phyloP scores from a whole-genome alignment of 2,797 vertebrate species.

The Danio albolineatus region DNA sequence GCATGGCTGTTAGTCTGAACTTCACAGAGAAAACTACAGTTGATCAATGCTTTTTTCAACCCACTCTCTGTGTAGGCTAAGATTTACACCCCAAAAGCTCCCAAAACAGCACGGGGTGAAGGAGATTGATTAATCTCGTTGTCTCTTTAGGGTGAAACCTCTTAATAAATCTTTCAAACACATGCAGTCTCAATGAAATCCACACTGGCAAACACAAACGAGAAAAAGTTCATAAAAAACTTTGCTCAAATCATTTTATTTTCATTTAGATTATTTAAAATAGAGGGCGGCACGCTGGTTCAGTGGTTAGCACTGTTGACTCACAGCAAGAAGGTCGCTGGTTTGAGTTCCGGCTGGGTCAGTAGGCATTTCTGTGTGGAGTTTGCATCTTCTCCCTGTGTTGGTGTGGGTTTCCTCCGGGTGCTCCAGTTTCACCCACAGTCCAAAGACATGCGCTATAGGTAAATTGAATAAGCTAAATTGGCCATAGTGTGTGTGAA shows the following conservation, averaged over 20 bases:
- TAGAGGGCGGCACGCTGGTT: no score
- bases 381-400: no score
- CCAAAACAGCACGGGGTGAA: slow-evolving; percentile 69
- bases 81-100: slow-evolving; percentile 70
- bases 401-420: no score
- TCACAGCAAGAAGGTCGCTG: no score
- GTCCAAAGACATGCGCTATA: no score
- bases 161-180: slow-evolving; percentile 69
- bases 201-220: not conserved
- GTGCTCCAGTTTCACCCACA: no score
- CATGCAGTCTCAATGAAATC: slow-evolving; percentile 53
- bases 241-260: not conserved
- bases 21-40: slow-evolving; percentile 57
- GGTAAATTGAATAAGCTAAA: no score
- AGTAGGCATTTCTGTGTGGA: no score
- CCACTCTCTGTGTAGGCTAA: slow-evolving; percentile 66
- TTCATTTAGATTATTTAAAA: not conserved
- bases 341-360: no score
- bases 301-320: no score
- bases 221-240: no score
- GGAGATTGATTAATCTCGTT: slow-evolving; percentile 65
- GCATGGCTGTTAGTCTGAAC: slow-evolving; percentile 5
- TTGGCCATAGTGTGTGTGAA: no score
- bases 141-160: slow-evolving; percentile 52
- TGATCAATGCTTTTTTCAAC: slow-evolving; percentile 63